phyloP scores from a whole-genome alignment of 2,888 invertebrate genomes.

The Melanostoma scalare region DNA sequence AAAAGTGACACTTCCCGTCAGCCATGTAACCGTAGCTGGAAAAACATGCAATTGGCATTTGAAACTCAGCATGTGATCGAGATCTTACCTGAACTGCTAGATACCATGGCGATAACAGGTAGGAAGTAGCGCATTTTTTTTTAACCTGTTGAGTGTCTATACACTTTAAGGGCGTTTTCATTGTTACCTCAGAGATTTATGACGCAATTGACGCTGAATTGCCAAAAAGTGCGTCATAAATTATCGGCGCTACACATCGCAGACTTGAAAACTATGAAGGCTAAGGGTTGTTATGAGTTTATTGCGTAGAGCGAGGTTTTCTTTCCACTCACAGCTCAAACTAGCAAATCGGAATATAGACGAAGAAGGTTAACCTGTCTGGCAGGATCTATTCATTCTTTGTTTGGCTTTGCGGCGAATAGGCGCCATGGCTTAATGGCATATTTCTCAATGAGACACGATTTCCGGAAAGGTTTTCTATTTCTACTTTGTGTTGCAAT shows the following conservation, averaged over 20 bases:
- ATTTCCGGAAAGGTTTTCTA: background rate
- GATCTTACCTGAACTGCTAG: slow-evolving; percentile 31
- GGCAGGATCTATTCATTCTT: slow-evolving; percentile 60
- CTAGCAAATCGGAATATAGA: background rate
- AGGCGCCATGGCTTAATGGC: slow-evolving; percentile 48
- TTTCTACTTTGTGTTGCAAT: no score
- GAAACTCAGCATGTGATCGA: slow-evolving; percentile 77
- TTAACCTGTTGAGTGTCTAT: slow-evolving; percentile 15
- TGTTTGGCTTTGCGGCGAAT: slow-evolving; percentile 23
- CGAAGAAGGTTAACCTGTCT: slow-evolving; percentile 59
- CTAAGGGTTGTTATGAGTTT: slow-evolving; percentile 50
- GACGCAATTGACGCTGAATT: slow-evolving; percentile 76
- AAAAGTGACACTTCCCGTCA: slow-evolving; percentile 48
- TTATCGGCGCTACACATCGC: slow-evolving; percentile 78
- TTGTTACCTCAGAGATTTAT: slow-evolving; percentile 76
- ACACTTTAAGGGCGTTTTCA: slow-evolving; percentile 11
- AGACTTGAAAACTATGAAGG: slow-evolving; percentile 29
- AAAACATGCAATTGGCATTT: slow-evolving; percentile 69
- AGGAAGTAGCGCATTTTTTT: slow-evolving; percentile 47
- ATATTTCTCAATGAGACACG: background rate
- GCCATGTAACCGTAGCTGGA: slow-evolving; percentile 20
- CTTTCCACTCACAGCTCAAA: slow-evolving; percentile 5
- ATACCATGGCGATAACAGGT: slow-evolving; percentile 44
- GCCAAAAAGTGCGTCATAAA: slow-evolving; percentile 78
- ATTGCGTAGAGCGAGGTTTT: slow-evolving; percentile 29